Percentiles rank a stretch among this genome's conserved stretches.
Evolutionary conservation across 2,113 vertebrate genomes (phyloP).

Genomic region (Nipponia nippon): DNA sequence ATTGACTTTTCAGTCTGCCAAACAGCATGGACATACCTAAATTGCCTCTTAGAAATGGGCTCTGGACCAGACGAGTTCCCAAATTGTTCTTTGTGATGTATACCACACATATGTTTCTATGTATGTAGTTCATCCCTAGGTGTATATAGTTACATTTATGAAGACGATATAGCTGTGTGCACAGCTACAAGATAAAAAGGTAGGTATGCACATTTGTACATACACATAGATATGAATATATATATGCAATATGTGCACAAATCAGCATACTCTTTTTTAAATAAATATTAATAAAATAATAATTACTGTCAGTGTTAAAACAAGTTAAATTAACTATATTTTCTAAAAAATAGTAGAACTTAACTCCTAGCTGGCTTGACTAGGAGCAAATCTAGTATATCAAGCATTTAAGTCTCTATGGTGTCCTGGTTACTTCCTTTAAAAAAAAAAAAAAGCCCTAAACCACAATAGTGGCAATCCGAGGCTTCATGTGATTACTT

Average conservation of each 20-base stretch:
- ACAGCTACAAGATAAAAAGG: not conserved
- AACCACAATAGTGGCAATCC: not conserved
- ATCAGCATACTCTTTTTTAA: not conserved
- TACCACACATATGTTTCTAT: not conserved
- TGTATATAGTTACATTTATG: too few relatives aligned
- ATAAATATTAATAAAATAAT: not conserved
- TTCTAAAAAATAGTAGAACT: not conserved
- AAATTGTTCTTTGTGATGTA: not conserved
- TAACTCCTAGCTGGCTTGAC: not conserved
- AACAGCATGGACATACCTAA: not conserved
- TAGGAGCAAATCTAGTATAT: not conserved
- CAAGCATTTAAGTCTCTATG: not conserved
- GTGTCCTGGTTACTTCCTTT: not conserved
- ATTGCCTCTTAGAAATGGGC: not conserved
- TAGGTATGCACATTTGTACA: not conserved
- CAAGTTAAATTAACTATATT: not conserved
- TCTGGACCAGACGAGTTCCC: not conserved
- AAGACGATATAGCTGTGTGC: not conserved
- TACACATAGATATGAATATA: not conserved
- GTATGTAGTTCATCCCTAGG: not conserved
- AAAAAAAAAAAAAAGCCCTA: not conserved
- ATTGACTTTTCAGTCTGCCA: not conserved
- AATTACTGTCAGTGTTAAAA: not conserved
- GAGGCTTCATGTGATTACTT: not conserved
- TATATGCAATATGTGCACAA: too few relatives aligned